Base-by-base conservation (phyloP, 2,888 invertebrate species). In the Lasioglossum malachurum region DNA sequence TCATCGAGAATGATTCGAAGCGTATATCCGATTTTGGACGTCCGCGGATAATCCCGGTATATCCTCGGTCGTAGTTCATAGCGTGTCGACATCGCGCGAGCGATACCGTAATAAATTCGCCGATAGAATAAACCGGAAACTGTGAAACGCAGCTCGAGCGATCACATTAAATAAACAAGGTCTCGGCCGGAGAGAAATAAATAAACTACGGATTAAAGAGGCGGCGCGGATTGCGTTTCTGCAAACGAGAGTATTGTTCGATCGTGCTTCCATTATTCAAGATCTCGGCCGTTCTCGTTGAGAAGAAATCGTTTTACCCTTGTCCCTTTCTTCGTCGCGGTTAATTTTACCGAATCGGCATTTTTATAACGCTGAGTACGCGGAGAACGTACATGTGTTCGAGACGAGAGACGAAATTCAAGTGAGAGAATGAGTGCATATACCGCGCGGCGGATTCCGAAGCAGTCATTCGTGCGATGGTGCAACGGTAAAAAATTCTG, bases 231-330 rank as follows among this genome's bases (percentile, higher is more conserved):
- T 35, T 38, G 12, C 1, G 16, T 49, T 46, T 35, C 71, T 14
- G 31, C n/a, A 27, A 83, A 8, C 19, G 60, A 44, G 44, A 73
- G 35, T 73, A 67, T 60, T 64, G 16, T 46, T 81, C 57, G 16
- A 75, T 14, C 38, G 12, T 12, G 8, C 12, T 44, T 71, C 53
- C 46, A 44, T 71, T 60, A 19, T 31, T 44, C 19, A 14, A 57
- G 27, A 82, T 75, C 38, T 60, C 46, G 60, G 72, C 38, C 71
- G 16, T 82, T 23, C 67, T 46, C 57, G 4, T 10, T 2, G 16
- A 8, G 27, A 31, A 14, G 69, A 23, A 69, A 38, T 38, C 23
- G 35, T 38, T 31, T 23, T 12, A 23, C 16, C 16, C 27, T 14
- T 16, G 27, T 64, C 31, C 23, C 64, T 31, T 31, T 57, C 44